Conservation (phyloP, 2,113 vertebrate species). For the Laterallus jamaicensis region DNA sequence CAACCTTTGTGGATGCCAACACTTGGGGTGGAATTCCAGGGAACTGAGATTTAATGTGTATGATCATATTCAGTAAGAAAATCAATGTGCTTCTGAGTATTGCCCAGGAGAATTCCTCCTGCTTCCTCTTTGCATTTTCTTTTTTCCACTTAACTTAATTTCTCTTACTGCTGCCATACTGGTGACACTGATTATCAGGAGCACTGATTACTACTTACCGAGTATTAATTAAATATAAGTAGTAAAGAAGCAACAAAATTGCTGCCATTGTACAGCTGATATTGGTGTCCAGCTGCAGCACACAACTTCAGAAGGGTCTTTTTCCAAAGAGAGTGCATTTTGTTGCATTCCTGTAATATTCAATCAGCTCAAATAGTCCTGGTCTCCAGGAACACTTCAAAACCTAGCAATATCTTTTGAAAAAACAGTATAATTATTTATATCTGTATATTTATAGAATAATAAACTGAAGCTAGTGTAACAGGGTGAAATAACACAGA, state of each 20-base stretch:
- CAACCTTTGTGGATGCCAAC: not conserved
- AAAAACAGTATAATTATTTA: not conserved
- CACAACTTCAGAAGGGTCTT: not conserved
- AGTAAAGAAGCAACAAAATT: not conserved
- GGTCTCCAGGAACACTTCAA: not conserved
- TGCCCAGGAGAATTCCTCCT: not conserved
- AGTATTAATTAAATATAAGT: not conserved
- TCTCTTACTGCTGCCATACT: not conserved
- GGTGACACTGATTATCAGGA: not conserved
- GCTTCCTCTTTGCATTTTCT: not conserved
- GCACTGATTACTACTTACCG: not conserved
- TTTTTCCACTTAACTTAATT: not conserved
- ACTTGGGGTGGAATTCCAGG: slow-evolving; percentile 39
- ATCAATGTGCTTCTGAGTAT: slow-evolving; percentile 11
- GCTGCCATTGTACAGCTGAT: not conserved
- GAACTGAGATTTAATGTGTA: slow-evolving; percentile 20
- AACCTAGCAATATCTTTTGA: not conserved
- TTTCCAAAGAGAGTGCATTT: not conserved
- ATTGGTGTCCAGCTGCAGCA: not conserved
- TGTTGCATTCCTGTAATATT: not conserved
- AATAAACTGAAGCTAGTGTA: not conserved
- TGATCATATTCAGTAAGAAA: slow-evolving; percentile 29
- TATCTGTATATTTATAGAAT: not conserved
- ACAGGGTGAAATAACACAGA: not conserved
- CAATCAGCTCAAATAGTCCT: not conserved